Base-by-base conservation (phyloP, 2,888 invertebrate species). In the Drosophila koepferae region DNA sequence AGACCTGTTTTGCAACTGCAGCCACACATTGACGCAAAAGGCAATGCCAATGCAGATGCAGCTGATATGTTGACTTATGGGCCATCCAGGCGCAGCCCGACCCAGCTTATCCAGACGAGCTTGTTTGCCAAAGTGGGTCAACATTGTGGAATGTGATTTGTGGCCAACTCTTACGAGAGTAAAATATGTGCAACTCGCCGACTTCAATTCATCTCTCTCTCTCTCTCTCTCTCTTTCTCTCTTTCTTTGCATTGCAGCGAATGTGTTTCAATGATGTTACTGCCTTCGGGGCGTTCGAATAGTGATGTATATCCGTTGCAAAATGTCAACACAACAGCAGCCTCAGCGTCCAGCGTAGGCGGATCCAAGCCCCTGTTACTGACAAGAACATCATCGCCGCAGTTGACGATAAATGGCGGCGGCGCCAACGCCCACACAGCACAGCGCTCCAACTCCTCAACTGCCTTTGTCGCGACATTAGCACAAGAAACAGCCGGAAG, bases 221-320 rank as follows among this genome's bases (percentile, higher is more conserved):
- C 18, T 4, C 9, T 16, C 43, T 59, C 16, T 48, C 31, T 65
- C 18, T 16, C 9, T 16, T 43, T 58, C 34, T 54, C 55, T 62
- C 1, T 63, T 12, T 63, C 2, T 49, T 61, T 16, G 1, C 34
- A n/a, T 69, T 84, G 51, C 79, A 90, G 91, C 91, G 91, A 90
- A 92, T 92, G 92, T 89, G 81, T 86, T 86, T 90, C 82, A 91
- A 92, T 86, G 87, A 93, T 93, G 93, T 90, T 93, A 84, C 90
- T 93, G 92, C 93, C 92, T 92, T 92, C 92, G 80, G 92, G 92
- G 91, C 92, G 92, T 89, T 90, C 91, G 71, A 92, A 91, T 84
- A 91, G 91, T 84, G 92, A 92, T 90, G 91, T 90, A 76, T 89
- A 91, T 83, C 91, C 91, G 85, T 75, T 89, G 79, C 89, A 91